A percentile compares a stretch with the other conserved stretches of the same genome.
phyloP scores from a whole-genome alignment of 2,113 vertebrate genomes.

The Sander lucioperca region DNA sequence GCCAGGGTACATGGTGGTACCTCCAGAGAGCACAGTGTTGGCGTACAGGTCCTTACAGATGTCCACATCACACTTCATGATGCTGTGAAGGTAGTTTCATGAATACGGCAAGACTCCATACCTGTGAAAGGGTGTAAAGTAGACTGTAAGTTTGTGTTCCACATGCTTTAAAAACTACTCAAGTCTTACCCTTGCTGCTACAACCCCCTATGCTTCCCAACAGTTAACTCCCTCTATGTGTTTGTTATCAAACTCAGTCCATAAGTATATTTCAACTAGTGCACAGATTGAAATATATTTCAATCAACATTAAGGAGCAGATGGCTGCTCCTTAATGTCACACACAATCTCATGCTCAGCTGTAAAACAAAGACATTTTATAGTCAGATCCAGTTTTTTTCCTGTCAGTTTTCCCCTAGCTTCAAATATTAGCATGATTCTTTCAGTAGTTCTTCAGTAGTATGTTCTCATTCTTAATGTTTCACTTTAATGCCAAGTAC shows the following conservation, averaged over 20 bases:
- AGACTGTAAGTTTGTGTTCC: background rate
- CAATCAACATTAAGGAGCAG: too few relatives aligned
- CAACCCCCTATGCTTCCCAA: background rate
- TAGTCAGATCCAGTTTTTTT: background rate
- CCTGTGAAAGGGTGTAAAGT: constrained; percentile 47
- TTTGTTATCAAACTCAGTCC: background rate
- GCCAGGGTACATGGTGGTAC: constrained; percentile 82
- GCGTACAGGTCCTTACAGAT: constrained; percentile 86
- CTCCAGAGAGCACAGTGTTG: constrained; percentile 83
- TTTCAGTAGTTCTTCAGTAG: too few relatives aligned
- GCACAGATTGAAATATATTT: background rate
- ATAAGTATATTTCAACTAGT: background rate
- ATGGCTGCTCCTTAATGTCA: constrained; percentile 98
- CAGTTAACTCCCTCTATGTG: background rate
- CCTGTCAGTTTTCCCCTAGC: too few relatives aligned
- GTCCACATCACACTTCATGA: constrained; percentile 86
- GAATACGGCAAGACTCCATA: constrained; percentile 84
- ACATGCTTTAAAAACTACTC: background rate
- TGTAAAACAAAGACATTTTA: constrained; percentile 39
- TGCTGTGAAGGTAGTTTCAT: constrained; percentile 84
- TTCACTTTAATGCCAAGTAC: too few relatives aligned
- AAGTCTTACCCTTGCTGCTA: background rate
- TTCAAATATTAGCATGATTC: background rate
- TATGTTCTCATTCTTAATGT: too few relatives aligned
- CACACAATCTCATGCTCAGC: constrained; percentile 96